Conservation (phyloP, 2,113 vertebrate genomes). For the Thalassarche chlororhynchos region DNA sequence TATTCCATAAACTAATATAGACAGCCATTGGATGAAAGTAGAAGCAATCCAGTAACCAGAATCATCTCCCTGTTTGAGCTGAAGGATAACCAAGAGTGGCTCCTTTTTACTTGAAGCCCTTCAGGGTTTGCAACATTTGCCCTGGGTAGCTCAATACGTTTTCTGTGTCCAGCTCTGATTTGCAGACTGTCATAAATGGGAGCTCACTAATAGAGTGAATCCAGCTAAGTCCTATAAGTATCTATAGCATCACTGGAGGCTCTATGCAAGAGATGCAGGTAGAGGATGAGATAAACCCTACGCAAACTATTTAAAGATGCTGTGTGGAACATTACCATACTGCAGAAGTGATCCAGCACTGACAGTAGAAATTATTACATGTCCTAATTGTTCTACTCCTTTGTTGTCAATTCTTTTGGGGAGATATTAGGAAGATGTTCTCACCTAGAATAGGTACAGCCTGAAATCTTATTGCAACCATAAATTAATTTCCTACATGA, state of each 20-base stretch:
- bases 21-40: background rate
- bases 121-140: background rate
- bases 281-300: background rate
- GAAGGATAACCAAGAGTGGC: background rate
- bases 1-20: background rate
- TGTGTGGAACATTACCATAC: background rate
- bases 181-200: background rate
- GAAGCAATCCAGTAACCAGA: background rate
- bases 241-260: background rate
- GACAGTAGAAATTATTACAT: background rate
- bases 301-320: background rate
- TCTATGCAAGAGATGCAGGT: background rate
- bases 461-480: background rate
- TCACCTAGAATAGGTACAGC: background rate
- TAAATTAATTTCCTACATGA: background rate
- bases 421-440: background rate
- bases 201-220: background rate
- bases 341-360: background rate
- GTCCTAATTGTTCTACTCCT: background rate
- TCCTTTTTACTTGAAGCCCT: background rate
- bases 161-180: background rate
- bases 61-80: background rate
- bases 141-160: background rate
- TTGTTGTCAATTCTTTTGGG: background rate
- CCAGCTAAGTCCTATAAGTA: background rate